Base-by-base conservation (phyloP, 2,113 vertebrate genomes). In the Trochalopteron elliotii region DNA sequence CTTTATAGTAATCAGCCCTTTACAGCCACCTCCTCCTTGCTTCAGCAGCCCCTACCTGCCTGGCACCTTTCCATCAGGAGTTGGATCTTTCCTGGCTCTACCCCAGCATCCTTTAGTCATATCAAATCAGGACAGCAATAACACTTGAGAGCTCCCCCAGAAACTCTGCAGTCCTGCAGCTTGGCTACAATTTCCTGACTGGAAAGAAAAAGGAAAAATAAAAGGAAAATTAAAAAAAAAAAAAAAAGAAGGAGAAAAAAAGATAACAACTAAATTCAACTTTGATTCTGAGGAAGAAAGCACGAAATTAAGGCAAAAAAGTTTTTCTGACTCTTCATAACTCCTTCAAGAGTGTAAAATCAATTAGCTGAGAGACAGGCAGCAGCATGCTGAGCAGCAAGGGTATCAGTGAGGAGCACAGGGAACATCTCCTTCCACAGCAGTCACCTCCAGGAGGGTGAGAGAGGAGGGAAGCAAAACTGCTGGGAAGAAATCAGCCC, bases 201-300 rank as follows among this genome's bases (percentile, higher is more conserved):
- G 35, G 47, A 68, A 85, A 82, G 20, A 21, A 11, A 45, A 18
- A 4, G 49, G 8, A 7, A 19, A 24, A 39, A 22, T 37, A 15
- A 9, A 35, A 6, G 3, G 0, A 35, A 61, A n/a, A 42, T 42
- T 42, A 40, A 23, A 28, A 7, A 9, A 37, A 10, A 3, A 33
- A 16, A 21, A 7, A 7, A 22, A 18, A 35, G 7, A 11, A 9
- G 7, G 1, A 7, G 1, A 11, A 9, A 8, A 5, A 23, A 44
- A 37, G 0, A 35, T 1, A 53, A 15, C 7, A 68, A 72, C 18
- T 44, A 52, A 88, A 72, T 5, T 7, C 18, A 76, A 7, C 33
- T 56, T 80, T 33, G 12, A 4, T 91, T 65, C 31, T 56, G 22
- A 16, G 7, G 25, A 50, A 83, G 35, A 59, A 81, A 60, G 21